Conservation (phyloP, 2,113 vertebrate genomes). For the Panurus biarmicus region DNA sequence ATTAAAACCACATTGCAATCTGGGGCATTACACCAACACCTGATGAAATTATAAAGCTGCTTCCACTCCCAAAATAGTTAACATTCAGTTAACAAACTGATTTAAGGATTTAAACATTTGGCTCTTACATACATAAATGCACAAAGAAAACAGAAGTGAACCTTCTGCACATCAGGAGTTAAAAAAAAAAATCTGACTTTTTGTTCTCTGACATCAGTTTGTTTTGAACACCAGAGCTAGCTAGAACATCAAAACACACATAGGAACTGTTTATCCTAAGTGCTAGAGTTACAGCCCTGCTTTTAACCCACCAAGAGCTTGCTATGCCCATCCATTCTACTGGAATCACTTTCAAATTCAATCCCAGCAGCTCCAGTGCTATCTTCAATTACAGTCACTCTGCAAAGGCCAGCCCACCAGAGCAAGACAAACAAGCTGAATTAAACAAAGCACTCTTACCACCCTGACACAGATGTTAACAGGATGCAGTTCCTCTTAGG, state of each 20-base stretch:
- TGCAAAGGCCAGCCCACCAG: background rate
- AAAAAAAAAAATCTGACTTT: background rate
- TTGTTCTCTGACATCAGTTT: background rate
- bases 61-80: background rate
- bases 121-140: background rate
- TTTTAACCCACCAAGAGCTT: constrained; percentile 6
- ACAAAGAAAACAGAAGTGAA: background rate
- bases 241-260: constrained; percentile 17
- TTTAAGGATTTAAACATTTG: background rate
- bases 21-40: background rate
- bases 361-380: background rate
- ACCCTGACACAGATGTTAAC: background rate
- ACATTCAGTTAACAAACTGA: background rate
- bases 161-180: background rate
- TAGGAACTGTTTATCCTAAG: constrained; percentile 1
- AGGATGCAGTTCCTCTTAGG: background rate
- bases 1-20: background rate
- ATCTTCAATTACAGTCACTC: background rate
- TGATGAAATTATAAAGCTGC: background rate
- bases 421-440: background rate
- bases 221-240: constrained; percentile 16
- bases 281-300: background rate
- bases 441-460: background rate
- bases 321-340: background rate
- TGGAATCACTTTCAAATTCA: background rate